Base-by-base conservation (phyloP, 2,888 invertebrate genomes). In the Chouioia cunea region DNA sequence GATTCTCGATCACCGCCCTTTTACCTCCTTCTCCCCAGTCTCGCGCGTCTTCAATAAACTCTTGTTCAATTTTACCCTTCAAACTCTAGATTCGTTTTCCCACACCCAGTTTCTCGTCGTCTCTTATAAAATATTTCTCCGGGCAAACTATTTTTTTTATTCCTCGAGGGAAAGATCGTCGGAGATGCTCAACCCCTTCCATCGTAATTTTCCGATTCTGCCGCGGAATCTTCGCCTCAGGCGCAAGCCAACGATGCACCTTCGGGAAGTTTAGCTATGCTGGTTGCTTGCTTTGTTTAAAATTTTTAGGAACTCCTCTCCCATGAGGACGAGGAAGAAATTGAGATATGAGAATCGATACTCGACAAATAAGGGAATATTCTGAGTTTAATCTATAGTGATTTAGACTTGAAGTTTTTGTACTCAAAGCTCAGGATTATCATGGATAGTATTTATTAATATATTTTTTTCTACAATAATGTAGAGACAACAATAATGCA, bases 171-270 rank as follows among this genome's bases (percentile, higher is more conserved):
- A 79, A 70, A 76, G 76, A 78, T 77, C 76, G 65, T 75, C 74
- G 69, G 74, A 72, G 78, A 75, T 78, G 79, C 79, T 81, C 81
- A 82, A 80, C 77, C 77, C 75, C 76, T 77, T 77, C 70, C 53
- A 62, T 73, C 73, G 73, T 73, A 76, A 76, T 63, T 75, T 72
- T 63, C 53, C 66, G 65, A 75, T 74, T 74, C 71, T 66, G 63
- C 52, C 60, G 44, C 64, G 69, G 72, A 74, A 68, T 63, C 20
- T 57, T 44, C 56, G 59, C 27, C 71, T 74, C 15, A 18, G n/a
- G 54, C 6, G 2, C 10, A 23, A 4, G 43, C 43, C 43, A 14
- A 43, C n/a, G 22, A 2, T 12, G 27, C 12, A 23, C 4, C 27
- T 36, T 36, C 10, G 36, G 36, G 12, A 23, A 20, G 20, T 15